A percentile compares a stretch with the other conserved stretches of the same genome.
phyloP scores from a whole-genome alignment of 1,140 invertebrate species.

The Druon quercuslanigerum region DNA sequence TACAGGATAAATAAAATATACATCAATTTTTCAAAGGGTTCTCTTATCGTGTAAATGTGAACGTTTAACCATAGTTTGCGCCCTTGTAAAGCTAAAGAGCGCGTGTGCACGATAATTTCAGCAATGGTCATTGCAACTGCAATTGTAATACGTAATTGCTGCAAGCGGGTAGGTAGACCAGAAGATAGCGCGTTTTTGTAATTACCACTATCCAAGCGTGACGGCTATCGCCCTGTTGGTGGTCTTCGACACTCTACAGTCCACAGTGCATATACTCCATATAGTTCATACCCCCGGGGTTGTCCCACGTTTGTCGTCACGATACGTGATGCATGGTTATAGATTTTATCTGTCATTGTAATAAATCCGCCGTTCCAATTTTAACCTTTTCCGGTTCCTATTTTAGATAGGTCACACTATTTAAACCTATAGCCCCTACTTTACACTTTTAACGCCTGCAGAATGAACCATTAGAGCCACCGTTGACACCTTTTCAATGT shows the following conservation, averaged over 20 bases:
- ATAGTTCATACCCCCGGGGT: neutral
- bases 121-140: constrained; percentile 7
- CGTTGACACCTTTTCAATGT: too few relatives aligned
- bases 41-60: neutral
- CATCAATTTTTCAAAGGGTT: too few relatives aligned
- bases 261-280: neutral
- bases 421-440: too few relatives aligned
- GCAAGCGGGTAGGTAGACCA: constrained; percentile 3
- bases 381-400: neutral
- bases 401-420: neutral
- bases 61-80: neutral
- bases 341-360: neutral
- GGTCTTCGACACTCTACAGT: neutral
- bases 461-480: too few relatives aligned
- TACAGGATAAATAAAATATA: neutral
- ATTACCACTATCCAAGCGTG: constrained; percentile 26
- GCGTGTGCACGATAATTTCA: constrained; percentile 3
- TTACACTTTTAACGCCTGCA: too few relatives aligned
- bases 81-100: constrained; percentile 6
- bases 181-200: constrained; percentile 26
- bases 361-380: neutral
- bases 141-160: constrained; percentile 26
- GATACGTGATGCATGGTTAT: constrained; percentile 20
- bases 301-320: constrained; percentile 23
- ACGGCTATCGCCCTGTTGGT: neutral